Percentiles rank a stretch among this genome's conserved stretches.
Conservation (phyloP, 2,113 vertebrate species). For the Oreochromis niloticus region DNA sequence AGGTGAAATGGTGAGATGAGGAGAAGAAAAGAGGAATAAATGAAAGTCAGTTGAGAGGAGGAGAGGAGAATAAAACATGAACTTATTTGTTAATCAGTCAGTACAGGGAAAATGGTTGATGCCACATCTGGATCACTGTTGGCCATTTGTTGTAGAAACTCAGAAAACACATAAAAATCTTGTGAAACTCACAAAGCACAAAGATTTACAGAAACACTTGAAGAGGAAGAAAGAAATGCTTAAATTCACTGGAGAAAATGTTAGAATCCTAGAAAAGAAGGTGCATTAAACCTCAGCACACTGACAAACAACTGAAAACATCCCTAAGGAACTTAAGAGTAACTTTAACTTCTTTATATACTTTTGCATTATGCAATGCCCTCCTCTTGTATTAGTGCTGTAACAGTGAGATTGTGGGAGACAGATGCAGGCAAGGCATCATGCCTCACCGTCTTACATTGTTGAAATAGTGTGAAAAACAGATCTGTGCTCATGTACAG, state of each 20-base stretch:
- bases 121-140: neutral
- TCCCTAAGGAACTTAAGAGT: neutral
- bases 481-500: neutral
- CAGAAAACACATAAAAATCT: neutral
- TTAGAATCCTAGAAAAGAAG: neutral
- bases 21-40: neutral
- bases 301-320: neutral
- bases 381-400: neutral
- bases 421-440: neutral
- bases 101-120: neutral
- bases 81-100: constrained; percentile 1
- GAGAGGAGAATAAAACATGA: neutral
- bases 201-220: neutral
- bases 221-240: neutral
- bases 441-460: neutral
- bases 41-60: neutral
- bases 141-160: neutral
- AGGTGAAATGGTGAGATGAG: constrained; percentile 3
- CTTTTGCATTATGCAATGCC: neutral
- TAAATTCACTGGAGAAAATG: neutral
- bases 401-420: neutral
- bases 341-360: rapidly evolving
- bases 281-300: neutral
- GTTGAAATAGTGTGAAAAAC: neutral
- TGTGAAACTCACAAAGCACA: neutral